Conservation (phyloP, 2,113 vertebrate species). For the Takifugu flavidus region DNA sequence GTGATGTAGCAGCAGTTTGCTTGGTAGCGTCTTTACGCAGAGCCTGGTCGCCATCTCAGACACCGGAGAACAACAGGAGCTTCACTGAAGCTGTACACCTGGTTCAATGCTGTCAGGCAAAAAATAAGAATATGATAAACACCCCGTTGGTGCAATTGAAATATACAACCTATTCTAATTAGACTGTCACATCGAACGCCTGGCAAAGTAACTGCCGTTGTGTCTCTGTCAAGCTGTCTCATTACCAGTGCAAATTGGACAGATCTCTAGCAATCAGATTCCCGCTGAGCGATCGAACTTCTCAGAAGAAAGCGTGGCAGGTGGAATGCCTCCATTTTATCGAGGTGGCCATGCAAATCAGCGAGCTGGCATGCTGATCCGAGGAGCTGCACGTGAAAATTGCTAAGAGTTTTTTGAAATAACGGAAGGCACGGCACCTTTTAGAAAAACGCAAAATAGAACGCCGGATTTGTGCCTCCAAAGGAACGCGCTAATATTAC, state of each 20-base stretch:
- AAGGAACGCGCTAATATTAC: slow-evolving; percentile 47
- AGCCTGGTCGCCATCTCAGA: background rate
- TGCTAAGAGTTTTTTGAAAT: slow-evolving; percentile 46
- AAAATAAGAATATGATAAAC: slow-evolving; percentile 38
- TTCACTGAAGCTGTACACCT: slow-evolving; percentile 2
- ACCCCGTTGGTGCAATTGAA: slow-evolving; percentile 50
- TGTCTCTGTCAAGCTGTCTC: slow-evolving; percentile 67
- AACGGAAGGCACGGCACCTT: slow-evolving; percentile 49
- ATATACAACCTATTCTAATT: slow-evolving; percentile 65
- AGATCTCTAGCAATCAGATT: slow-evolving; percentile 46
- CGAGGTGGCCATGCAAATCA: slow-evolving; percentile 51
- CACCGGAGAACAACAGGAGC: slow-evolving; percentile 6
- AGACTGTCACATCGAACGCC: slow-evolving; percentile 45
- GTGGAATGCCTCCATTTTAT: slow-evolving; percentile 44
- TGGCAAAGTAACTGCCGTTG: slow-evolving; percentile 59
- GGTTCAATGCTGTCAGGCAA: slow-evolving; percentile 5
- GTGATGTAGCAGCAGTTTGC: slow-evolving; percentile 1
- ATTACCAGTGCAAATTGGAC: slow-evolving; percentile 65
- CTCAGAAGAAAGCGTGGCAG: slow-evolving; percentile 45
- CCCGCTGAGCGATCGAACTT: slow-evolving; percentile 42
- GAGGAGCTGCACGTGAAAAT: slow-evolving; percentile 49
- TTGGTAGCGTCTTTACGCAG: slow-evolving; percentile 22
- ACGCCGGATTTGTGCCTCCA: slow-evolving; percentile 63
- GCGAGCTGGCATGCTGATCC: slow-evolving; percentile 39
- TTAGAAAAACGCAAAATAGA: slow-evolving; percentile 55